phyloP scores from a whole-genome alignment of 2,888 invertebrate species.

The Julus scanicus region DNA sequence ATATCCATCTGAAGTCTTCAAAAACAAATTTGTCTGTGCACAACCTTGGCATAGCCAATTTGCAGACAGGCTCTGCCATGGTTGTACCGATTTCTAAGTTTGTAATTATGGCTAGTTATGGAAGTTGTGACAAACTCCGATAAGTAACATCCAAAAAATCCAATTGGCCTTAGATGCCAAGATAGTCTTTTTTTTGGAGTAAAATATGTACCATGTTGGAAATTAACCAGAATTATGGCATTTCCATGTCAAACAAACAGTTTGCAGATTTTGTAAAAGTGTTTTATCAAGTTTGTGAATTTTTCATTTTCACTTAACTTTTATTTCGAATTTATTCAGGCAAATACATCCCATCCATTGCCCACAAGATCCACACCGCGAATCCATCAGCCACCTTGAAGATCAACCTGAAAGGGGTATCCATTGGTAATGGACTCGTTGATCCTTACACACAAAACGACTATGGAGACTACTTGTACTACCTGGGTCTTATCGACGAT shows the following conservation, averaged over 20 bases:
- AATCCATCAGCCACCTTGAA: constrained; percentile 73
- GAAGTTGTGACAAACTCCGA: neutral
- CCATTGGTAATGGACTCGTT: constrained; percentile 63
- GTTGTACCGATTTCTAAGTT: too few species aligned
- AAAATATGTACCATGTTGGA: too few species aligned
- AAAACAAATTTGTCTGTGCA: too few species aligned
- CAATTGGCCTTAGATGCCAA: too few species aligned
- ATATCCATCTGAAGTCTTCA: neutral
- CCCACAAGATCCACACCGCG: constrained; percentile 74
- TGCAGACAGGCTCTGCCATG: too few species aligned
- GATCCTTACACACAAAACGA: constrained; percentile 63
- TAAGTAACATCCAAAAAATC: too few species aligned
- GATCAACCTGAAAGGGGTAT: constrained; percentile 73
- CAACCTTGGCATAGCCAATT: too few species aligned
- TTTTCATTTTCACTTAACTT: neutral
- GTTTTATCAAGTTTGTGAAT: neutral
- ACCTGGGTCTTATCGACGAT: constrained; percentile 63
- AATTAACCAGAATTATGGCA: too few species aligned
- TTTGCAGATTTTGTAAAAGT: neutral
- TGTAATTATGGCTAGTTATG: neutral
- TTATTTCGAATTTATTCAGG: constrained; percentile 48
- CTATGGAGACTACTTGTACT: constrained; percentile 67
- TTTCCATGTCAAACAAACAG: too few species aligned
- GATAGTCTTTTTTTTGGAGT: too few species aligned
- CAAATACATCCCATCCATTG: constrained; percentile 61